Base-by-base conservation (phyloP, 1,140 invertebrate species). In the Carposina sasakii region DNA sequence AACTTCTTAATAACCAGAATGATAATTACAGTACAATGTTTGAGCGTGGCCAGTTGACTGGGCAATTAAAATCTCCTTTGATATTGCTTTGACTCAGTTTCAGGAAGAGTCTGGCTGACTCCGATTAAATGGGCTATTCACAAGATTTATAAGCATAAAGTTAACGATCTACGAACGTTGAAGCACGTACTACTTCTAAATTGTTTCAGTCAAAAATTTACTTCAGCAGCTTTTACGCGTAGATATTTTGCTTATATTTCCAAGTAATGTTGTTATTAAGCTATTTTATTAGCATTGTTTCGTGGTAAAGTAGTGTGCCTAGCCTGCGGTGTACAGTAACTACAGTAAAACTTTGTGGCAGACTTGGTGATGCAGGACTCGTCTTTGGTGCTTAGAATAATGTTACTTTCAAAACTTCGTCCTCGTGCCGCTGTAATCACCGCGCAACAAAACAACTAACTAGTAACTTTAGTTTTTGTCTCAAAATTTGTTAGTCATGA, bases 101-200 rank as follows among this genome's bases (percentile, higher is more conserved):
- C 55, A 49, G 60, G 52, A 62, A 47, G 52, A 39, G 30, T 56
- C 60, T 55, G 66, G 57, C 53, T 56, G 62, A 54, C 58, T 52
- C 54, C 65, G 57, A 76, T 76, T 72, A 77, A 68, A 58, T 55
- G 51, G 49, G 51, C 62, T 52, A 71, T 77, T 74, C 59, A 57
- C 41, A 44, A 76, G 69, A 81, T 81, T 76, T 81, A 81, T 71
- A 67, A 69, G 62, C 54, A 42, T 61, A 65, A 76, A 75, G 58
- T 76, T 77, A 74, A 77, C 60, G 70, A 67, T 59, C 63, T 16
- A 24, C 40, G 39, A 41, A 49, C 55, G 47, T 42, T 61, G 56
- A 54, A 59, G 63, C 72, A 74, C 71, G 74, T 70, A 76, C 57
- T 60, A 61, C 57, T 64, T 48, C 63, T 61, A 69, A 69, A 59